Base-by-base conservation (phyloP, 2,888 invertebrate species). In the Zaprionus obscuricornis region DNA sequence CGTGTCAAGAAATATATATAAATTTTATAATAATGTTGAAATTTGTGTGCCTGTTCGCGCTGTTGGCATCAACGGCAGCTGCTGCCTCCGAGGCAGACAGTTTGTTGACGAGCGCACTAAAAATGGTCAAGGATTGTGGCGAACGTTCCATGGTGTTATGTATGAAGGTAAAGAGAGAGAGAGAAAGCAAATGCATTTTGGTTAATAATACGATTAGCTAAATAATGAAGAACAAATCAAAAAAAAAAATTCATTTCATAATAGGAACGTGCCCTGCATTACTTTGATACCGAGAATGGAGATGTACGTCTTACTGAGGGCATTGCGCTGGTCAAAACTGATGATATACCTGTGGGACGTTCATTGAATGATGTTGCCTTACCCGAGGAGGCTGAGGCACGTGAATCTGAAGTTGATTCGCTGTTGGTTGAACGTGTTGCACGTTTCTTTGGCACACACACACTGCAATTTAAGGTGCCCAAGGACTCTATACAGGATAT, bases 401-500 rank as follows among this genome's bases (percentile, higher is more conserved):
- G 94, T 50, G 95, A 95, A 88, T 92, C 92, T 55, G 94, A 94
- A 83, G 92, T 95, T 58, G 95, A 95, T 87, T 92, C 93, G 67
- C 92, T 95, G 64, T 91, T 96, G 49, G 90, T 95, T 66, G 95
- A 96, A 86, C 93, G 94, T 67, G 92, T 96, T 6, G 93, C 94
- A 66, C 93, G 93, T 76, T 94, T 96, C 89, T 92, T 96, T 70
- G 94, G 94, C 82, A 94, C 94, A 43, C 96, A 96, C 85, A 94
- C 95, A 11, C 91, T 96, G 33, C 96, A 96, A 87, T 93, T 96
- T 82, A 95, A 95, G 89, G 92, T 96, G 79, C 96, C 96, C 77
- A 93, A 93, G 63, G 92, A 93, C 43, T 93, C 94, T 33, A 93
- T 95, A 73, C 92, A 94, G 73, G 94, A 94, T 78, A 92, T 96